These are phyloP conservation scores for Nilaparvata lugens DNA, from an alignment of 1,140 invertebrate species.

Conservation along the genomic window DNA sequence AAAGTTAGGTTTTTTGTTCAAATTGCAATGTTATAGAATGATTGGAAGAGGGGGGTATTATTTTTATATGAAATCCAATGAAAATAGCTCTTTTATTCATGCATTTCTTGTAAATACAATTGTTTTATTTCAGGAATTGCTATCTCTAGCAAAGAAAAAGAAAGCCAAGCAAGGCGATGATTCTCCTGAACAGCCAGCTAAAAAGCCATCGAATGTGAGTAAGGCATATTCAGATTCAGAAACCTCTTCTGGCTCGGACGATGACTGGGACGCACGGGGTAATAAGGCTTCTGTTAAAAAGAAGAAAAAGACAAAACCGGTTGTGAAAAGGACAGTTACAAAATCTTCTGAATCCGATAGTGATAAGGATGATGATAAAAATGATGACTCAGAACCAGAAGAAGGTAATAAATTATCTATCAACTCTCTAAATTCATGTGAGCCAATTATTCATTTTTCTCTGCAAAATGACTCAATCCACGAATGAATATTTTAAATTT, in stretches of 20 bases:
- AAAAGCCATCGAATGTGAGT: conserved; percentile 35
- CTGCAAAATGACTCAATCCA: too few relatives aligned
- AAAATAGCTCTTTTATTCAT: too few relatives aligned
- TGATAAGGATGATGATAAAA: conserved; percentile 38
- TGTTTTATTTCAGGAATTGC: conserved; percentile 60
- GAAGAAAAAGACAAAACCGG: conserved; percentile 50
- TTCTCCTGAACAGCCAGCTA: conserved; percentile 41
- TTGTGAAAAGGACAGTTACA: conserved; percentile 33
- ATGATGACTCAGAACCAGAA: conserved; percentile 56
- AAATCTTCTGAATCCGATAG: conserved; percentile 35
- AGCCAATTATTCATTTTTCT: too few relatives aligned
- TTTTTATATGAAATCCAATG: too few relatives aligned
- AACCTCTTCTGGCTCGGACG: conserved; percentile 64
- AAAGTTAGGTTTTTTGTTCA: too few relatives aligned
- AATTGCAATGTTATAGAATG: too few relatives aligned
- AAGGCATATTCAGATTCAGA: conserved; percentile 44
- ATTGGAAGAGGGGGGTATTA: too few relatives aligned
- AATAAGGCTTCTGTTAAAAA: conserved; percentile 41
- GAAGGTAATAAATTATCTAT: conserved; percentile 41
- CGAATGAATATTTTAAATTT: too few relatives aligned
- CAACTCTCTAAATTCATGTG: conserved; percentile 6
- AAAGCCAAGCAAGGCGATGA: conserved; percentile 39
- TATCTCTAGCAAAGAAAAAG: conserved; percentile 79
- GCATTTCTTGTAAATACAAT: neutral
- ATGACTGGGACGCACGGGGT: conserved; percentile 53